Percentiles rank a stretch among this genome's conserved stretches.
Conservation (phyloP, 2,888 invertebrate genomes). For the Temnothorax unifasciatus region DNA sequence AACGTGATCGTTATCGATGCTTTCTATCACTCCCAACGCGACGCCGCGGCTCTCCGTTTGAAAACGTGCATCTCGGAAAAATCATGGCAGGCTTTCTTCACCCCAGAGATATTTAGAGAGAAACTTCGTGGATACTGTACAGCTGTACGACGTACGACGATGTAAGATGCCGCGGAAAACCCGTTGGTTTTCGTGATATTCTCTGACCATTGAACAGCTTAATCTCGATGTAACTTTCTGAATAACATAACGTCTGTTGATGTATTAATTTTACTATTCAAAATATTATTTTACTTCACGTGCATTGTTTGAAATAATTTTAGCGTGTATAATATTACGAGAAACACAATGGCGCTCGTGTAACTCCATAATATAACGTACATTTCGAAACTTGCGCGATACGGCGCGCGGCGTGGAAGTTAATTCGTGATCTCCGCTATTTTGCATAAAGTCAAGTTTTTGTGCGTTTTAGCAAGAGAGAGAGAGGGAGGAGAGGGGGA, state of each 20-base stretch:
- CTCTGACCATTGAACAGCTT: not conserved
- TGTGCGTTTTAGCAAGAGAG: not conserved
- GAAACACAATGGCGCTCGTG: constrained; percentile 9
- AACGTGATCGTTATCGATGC: constrained; percentile 32
- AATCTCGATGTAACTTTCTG: not conserved
- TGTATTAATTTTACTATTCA: constrained; percentile 7
- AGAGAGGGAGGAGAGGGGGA: not conserved
- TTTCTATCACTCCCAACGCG: constrained; percentile 9
- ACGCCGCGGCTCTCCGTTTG: not conserved
- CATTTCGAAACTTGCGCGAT: constrained; percentile 33
- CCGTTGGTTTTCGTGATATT: not conserved
- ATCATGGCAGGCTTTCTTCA: not conserved
- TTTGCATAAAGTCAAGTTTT: constrained; percentile 10
- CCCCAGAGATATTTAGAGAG: not conserved
- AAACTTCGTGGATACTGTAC: not conserved
- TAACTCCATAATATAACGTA: constrained; percentile 13
- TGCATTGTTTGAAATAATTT: constrained; percentile 43
- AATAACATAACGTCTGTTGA: not conserved
- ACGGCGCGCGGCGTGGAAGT: constrained; percentile 1
- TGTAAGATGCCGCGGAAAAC: not conserved
- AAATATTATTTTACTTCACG: constrained; percentile 22
- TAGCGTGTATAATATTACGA: constrained; percentile 29
- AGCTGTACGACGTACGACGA: not conserved
- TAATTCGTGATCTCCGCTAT: constrained; percentile 13
- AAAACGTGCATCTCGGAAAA: not conserved